Conservation (phyloP, 2,113 vertebrate species). For the Pterophyllum scalare region DNA sequence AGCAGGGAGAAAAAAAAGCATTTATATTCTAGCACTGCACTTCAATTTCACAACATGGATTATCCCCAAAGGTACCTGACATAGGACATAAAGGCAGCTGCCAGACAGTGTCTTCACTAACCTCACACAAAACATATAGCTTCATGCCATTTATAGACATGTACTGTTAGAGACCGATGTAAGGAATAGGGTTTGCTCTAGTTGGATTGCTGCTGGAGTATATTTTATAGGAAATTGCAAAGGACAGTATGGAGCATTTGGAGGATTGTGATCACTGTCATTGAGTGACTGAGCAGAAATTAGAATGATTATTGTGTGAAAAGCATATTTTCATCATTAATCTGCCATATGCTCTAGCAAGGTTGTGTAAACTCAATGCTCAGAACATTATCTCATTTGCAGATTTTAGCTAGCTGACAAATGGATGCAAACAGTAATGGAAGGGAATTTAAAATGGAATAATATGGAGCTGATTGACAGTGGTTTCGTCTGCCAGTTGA, state of each 20-base stretch:
- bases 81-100: constrained; percentile 61
- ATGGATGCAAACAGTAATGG: constrained; percentile 62
- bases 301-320: constrained; percentile 46
- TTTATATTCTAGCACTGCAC: constrained; percentile 74
- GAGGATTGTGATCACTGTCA: constrained; percentile 29
- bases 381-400: constrained; percentile 68
- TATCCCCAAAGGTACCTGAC: constrained; percentile 75
- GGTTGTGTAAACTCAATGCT: constrained; percentile 56
- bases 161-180: neutral
- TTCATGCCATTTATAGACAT: constrained; percentile 41
- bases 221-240: constrained; percentile 22
- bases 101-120: constrained; percentile 41
- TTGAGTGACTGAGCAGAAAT: constrained; percentile 52
- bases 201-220: neutral
- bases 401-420: constrained; percentile 63
- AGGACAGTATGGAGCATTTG: constrained; percentile 24
- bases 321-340: constrained; percentile 48
- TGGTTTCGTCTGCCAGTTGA: constrained; percentile 48
- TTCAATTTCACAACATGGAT: constrained; percentile 81
- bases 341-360: constrained; percentile 53
- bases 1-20: constrained; percentile 29
- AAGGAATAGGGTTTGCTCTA: neutral
- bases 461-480: constrained; percentile 46
- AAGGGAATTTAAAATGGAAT: constrained; percentile 63
- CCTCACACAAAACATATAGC: constrained; percentile 43